Evolutionary conservation across 2,797 vertebrate species (phyloP).

Genomic region (Tragelaphus eurycerus): DNA sequence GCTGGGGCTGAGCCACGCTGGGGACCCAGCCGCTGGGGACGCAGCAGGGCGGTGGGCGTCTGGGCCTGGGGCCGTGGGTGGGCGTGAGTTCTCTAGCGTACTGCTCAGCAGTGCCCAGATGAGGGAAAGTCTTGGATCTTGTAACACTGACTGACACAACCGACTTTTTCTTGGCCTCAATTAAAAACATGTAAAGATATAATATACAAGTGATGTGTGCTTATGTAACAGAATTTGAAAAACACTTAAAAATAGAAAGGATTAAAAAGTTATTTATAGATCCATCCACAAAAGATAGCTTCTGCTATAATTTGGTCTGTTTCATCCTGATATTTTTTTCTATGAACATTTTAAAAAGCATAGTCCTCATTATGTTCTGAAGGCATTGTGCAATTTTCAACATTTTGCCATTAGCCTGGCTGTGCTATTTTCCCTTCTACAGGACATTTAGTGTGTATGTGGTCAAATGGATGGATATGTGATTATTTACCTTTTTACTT

Average conservation of each 20-base stretch:
- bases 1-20: rapidly evolving
- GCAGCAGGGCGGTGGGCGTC: neutral
- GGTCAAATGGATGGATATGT: rapidly evolving
- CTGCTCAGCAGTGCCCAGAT: neutral
- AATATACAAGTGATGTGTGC: neutral
- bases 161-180: neutral
- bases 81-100: too few species aligned
- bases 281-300: neutral
- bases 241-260: neutral
- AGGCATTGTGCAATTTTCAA: neutral
- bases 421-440: rapidly evolving
- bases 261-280: neutral
- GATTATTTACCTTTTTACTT: neutral
- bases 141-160: neutral
- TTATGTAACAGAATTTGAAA: neutral
- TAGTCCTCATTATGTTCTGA: neutral
- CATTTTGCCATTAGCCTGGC: too few species aligned
- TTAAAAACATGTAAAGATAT: neutral
- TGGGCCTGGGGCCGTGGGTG: neutral
- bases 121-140: neutral
- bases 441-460: rapidly evolving
- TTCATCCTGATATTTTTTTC: neutral
- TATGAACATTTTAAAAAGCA: neutral
- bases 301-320: neutral
- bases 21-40: neutral